These are phyloP conservation scores for Rhinoptilus africanus DNA, from an alignment of 2,113 vertebrate species.

Conservation along the genomic window DNA sequence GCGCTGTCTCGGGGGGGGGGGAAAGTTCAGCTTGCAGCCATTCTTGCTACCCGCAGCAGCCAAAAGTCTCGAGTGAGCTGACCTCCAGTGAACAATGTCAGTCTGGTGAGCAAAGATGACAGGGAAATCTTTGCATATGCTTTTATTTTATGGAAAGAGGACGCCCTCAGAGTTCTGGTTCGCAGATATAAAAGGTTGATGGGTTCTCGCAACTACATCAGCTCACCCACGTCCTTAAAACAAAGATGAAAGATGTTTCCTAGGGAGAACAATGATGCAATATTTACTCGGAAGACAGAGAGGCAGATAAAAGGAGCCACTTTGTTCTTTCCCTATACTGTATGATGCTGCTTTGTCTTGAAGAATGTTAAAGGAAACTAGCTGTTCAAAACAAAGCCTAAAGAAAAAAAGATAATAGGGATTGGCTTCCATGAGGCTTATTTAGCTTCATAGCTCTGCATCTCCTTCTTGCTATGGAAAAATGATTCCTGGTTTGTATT, in stretches of 20 bases:
- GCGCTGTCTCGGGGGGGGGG: rapidly evolving
- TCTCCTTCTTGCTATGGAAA: background rate
- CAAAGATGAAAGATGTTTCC: conserved; percentile 18
- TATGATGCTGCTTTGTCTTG: background rate
- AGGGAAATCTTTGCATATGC: background rate
- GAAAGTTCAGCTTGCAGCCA: rapidly evolving
- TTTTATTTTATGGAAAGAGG: background rate
- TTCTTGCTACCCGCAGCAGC: background rate
- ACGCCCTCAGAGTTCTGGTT: background rate
- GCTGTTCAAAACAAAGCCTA: background rate
- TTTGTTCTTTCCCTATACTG: background rate
- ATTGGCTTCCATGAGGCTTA: background rate
- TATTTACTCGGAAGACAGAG: conserved; percentile 22
- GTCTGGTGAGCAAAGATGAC: background rate
- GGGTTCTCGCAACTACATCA: background rate
- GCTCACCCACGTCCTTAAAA: background rate
- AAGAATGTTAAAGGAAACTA: background rate
- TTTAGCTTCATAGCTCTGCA: background rate
- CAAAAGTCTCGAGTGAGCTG: background rate
- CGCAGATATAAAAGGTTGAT: background rate
- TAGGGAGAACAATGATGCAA: background rate
- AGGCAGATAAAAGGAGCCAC: background rate
- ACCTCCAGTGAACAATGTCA: background rate
- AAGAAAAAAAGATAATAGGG: background rate
- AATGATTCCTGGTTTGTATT: background rate